Evolutionary conservation across 2,113 vertebrate species (phyloP).

Genomic region (Aspidoscelis tigris): DNA sequence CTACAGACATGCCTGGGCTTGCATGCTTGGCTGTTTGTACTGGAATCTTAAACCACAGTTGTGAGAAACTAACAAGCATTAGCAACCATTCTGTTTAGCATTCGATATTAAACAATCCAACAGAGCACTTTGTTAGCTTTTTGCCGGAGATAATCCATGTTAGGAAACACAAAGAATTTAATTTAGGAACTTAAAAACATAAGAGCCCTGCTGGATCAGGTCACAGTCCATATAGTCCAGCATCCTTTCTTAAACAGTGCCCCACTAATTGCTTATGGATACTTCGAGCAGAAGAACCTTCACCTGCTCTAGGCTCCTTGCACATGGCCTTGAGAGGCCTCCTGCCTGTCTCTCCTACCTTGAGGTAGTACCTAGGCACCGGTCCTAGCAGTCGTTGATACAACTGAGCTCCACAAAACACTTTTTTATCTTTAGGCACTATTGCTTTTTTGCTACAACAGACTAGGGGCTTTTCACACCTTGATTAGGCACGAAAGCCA

Average conservation of each 20-base stretch:
- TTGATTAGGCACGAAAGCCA: too few relatives aligned
- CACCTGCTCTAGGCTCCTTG: background rate
- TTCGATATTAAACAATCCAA: background rate
- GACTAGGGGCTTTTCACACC: too few relatives aligned
- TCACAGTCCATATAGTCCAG: too few relatives aligned
- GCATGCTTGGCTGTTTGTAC: slow-evolving; percentile 38
- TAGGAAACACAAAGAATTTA: background rate
- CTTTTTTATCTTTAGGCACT: background rate
- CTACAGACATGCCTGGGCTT: slow-evolving; percentile 56
- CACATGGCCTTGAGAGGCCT: too few relatives aligned
- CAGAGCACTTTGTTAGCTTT: background rate
- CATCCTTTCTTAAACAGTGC: too few relatives aligned
- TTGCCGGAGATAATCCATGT: background rate
- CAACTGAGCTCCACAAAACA: too few relatives aligned
- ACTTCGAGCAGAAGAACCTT: background rate
- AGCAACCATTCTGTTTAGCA: slow-evolving; percentile 11
- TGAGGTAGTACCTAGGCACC: too few relatives aligned
- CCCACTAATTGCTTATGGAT: background rate
- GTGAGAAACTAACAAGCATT: background rate
- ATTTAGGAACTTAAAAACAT: background rate
- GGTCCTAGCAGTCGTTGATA: too few relatives aligned
- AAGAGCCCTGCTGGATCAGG: too few relatives aligned
- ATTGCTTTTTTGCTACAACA: background rate
- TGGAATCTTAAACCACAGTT: background rate
- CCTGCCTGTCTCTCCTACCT: too few relatives aligned